phyloP scores from a whole-genome alignment of 2,888 invertebrate species.

The Metellina segmentata region DNA sequence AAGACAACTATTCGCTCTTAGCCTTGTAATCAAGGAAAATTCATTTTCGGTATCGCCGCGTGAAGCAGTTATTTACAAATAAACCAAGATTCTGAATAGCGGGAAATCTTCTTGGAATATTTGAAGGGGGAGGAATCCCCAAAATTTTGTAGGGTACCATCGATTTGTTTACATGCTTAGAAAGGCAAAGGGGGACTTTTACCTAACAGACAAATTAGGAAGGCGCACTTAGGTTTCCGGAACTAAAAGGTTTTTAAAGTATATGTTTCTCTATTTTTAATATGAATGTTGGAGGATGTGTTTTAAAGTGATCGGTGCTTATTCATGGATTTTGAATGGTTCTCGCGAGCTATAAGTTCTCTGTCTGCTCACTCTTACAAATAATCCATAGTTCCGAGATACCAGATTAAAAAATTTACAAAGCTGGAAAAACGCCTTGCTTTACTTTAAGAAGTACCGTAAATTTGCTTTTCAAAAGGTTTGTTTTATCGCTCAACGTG shows the following conservation, averaged over 20 bases:
- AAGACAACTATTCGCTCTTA: neutral
- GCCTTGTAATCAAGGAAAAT: neutral
- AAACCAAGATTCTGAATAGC: neutral
- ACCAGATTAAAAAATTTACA: no score
- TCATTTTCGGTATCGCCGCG: neutral
- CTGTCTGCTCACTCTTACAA: no score
- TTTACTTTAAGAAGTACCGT: no score
- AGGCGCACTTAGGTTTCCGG: neutral
- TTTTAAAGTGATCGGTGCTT: neutral
- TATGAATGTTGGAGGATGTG: neutral
- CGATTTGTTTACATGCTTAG: neutral
- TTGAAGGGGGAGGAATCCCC: no score
- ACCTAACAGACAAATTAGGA: slow-evolving; percentile 7
- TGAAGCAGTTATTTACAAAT: neutral
- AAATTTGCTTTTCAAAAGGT: no score
- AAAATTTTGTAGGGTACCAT: neutral
- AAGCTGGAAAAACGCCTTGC: no score
- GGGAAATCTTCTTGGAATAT: neutral
- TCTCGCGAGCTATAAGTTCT: no score
- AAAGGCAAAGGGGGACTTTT: neutral
- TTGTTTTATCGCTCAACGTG: no score
- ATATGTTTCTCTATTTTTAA: neutral
- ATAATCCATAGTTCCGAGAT: no score
- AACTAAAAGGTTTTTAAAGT: neutral
- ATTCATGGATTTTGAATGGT: neutral